Evolutionary conservation across 2,888 invertebrate species (phyloP).

Genomic region (Tipula vernalis): DNA sequence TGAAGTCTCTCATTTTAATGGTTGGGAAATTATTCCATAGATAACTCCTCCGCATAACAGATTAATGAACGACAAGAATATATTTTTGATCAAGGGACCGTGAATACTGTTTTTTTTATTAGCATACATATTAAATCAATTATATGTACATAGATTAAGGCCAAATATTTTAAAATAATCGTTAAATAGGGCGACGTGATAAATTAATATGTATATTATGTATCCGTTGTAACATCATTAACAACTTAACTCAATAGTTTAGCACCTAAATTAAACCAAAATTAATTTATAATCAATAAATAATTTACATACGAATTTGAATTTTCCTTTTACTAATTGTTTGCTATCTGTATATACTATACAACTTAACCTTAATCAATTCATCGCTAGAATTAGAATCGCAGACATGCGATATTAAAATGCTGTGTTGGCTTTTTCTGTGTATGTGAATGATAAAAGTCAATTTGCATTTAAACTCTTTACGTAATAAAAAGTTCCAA

Average conservation of each 20-base stretch:
- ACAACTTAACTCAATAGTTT: background rate
- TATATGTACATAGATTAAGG: too few species aligned
- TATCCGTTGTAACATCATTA: background rate
- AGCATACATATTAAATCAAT: too few species aligned
- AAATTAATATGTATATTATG: too few species aligned
- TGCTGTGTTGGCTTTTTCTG: background rate
- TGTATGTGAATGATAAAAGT: background rate
- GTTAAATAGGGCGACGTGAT: background rate
- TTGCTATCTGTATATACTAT: background rate
- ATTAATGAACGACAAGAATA: too few species aligned
- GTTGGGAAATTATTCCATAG: too few species aligned
- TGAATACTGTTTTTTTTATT: too few species aligned
- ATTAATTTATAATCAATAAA: background rate
- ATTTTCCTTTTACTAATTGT: background rate
- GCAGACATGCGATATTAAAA: background rate
- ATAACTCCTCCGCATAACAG: too few species aligned
- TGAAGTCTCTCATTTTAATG: too few species aligned
- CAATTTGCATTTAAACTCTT: background rate
- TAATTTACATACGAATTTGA: background rate
- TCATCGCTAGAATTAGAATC: background rate
- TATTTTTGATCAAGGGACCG: too few species aligned
- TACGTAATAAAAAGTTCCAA: background rate
- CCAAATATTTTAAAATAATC: too few species aligned
- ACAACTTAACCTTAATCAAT: background rate
- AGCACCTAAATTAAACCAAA: background rate